phyloP scores from a whole-genome alignment of 1,140 invertebrate species.

The Euschistus heros region DNA sequence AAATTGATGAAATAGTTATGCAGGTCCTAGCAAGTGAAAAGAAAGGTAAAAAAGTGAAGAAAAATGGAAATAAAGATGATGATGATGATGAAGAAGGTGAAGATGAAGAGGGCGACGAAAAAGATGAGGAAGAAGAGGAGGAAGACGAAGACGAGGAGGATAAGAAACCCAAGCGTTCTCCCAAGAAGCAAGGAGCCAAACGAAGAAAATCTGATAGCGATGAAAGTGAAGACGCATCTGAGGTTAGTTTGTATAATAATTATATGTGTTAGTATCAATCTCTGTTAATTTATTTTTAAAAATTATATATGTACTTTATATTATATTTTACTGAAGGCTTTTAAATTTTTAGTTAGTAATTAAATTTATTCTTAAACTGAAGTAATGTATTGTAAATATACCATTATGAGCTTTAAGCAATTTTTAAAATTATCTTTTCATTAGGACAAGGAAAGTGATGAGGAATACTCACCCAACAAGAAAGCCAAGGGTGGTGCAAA shows the following conservation, averaged over 20 bases:
- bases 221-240: conserved; percentile 42
- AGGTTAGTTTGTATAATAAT: conserved; percentile 28
- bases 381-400: too few species aligned
- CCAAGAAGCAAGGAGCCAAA: conserved; percentile 43
- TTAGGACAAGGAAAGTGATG: conserved; percentile 49
- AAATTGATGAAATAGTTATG: conserved; percentile 76
- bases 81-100: conserved; percentile 48
- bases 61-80: conserved; percentile 46
- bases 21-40: conserved; percentile 41
- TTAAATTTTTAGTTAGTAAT: too few species aligned
- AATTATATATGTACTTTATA: too few species aligned
- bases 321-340: too few species aligned
- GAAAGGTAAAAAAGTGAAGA: conserved; percentile 37
- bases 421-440: background rate
- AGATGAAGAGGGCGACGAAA: conserved; percentile 44
- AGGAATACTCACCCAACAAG: conserved; percentile 56
- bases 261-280: too few species aligned
- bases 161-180: conserved; percentile 44
- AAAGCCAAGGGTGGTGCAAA: conserved; percentile 38
- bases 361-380: too few species aligned
- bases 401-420: too few species aligned
- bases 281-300: too few species aligned
- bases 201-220: conserved; percentile 53
- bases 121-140: conserved; percentile 38
- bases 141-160: conserved; percentile 45